Conservation (phyloP, 2,113 vertebrate genomes). For the Hemibagrus wyckioides region DNA sequence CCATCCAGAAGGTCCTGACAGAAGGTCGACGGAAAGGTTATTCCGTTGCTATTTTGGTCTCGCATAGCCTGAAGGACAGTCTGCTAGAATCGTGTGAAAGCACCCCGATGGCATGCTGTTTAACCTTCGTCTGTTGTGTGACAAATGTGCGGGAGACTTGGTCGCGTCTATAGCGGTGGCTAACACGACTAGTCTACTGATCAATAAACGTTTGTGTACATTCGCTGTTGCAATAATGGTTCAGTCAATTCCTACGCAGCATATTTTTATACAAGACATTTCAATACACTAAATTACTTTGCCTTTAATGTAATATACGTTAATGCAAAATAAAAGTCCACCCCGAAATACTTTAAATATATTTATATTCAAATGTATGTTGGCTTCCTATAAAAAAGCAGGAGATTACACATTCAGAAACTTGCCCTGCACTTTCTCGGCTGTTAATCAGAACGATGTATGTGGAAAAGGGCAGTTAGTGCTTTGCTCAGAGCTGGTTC, state of each 20-base stretch:
- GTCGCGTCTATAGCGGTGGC: neutral
- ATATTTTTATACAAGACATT: too few species aligned
- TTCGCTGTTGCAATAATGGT: neutral
- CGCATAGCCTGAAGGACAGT: conserved; percentile 8
- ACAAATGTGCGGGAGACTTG: neutral
- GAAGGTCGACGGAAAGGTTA: neutral
- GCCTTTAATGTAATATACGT: neutral
- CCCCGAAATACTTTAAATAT: too few species aligned
- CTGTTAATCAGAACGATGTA: neutral
- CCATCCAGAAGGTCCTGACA: neutral
- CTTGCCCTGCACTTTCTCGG: neutral
- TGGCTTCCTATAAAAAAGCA: neutral
- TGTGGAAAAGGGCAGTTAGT: too few species aligned
- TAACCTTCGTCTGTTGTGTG: conserved; percentile 1
- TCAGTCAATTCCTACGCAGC: neutral
- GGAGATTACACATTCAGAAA: neutral
- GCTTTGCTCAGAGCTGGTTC: too few species aligned
- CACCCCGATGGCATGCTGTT: neutral
- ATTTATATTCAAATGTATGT: neutral
- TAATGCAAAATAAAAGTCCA: neutral
- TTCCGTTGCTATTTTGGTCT: conserved; percentile 27
- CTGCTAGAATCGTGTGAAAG: conserved; percentile 17
- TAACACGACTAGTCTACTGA: neutral
- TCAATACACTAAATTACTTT: neutral
- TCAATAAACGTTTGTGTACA: neutral